A percentile compares a stretch with the other conserved stretches of the same genome.
phyloP scores from a whole-genome alignment of 2,797 vertebrate species.

The Taenioides sp. region DNA sequence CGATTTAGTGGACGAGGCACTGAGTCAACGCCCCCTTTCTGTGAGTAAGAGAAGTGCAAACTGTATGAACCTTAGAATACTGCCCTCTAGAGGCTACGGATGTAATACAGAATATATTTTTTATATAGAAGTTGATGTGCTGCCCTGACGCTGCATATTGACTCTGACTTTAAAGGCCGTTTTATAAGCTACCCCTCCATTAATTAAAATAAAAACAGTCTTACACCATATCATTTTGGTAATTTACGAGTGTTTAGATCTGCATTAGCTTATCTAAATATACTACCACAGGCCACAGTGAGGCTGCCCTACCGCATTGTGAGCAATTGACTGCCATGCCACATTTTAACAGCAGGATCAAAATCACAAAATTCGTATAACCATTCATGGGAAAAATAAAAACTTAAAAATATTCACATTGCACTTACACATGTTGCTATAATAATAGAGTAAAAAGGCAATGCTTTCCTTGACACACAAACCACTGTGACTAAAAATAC shows the following conservation, averaged over 20 bases:
- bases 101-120: background rate
- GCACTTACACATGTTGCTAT: constrained; percentile 40
- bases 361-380: constrained; percentile 50
- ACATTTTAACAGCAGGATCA: constrained; percentile 44
- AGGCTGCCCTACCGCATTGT: constrained; percentile 44
- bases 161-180: constrained; percentile 25
- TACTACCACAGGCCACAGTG: constrained; percentile 60
- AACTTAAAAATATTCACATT: constrained; percentile 9
- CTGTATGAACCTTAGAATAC: background rate
- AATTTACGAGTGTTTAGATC: constrained; percentile 50
- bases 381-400: constrained; percentile 55
- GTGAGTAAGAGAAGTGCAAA: constrained; percentile 54
- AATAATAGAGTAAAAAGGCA: constrained; percentile 65
- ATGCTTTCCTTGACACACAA: constrained; percentile 52
- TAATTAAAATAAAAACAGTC: constrained; percentile 56
- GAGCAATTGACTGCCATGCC: constrained; percentile 47
- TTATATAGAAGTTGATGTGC: background rate
- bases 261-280: constrained; percentile 68
- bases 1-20: constrained; percentile 69
- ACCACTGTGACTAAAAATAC: constrained; percentile 62
- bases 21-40: constrained; percentile 69
- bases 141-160: constrained; percentile 2
- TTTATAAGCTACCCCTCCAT: constrained; percentile 49
- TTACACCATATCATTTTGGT: constrained; percentile 53
- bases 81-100: background rate